Percentiles rank a stretch among this genome's conserved stretches.
phyloP scores from a whole-genome alignment of 2,113 vertebrate species.

The Leucoraja erinaceus region DNA sequence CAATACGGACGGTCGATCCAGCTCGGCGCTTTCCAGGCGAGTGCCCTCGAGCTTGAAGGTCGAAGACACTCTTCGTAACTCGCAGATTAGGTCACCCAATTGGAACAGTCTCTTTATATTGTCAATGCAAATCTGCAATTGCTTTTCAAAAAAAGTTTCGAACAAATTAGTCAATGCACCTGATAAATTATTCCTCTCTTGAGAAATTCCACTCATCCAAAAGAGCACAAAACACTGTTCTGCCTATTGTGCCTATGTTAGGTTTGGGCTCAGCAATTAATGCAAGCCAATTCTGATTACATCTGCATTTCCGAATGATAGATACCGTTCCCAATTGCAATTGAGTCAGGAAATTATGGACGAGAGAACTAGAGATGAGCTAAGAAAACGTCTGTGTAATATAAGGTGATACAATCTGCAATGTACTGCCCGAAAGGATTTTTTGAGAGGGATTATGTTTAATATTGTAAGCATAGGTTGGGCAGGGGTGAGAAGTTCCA shows the following conservation, averaged over 20 bases:
- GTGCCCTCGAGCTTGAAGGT: too few relatives aligned
- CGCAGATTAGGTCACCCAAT: too few relatives aligned
- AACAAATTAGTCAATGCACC: neutral
- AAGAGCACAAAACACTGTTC: too few relatives aligned
- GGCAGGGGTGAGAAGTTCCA: too few relatives aligned
- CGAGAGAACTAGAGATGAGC: neutral
- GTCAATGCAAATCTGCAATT: neutral
- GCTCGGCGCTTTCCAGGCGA: too few relatives aligned
- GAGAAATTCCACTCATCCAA: neutral
- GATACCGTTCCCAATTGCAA: neutral
- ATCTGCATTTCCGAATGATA: neutral
- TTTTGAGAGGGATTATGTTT: too few relatives aligned
- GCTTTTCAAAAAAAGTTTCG: neutral
- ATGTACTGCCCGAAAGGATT: too few relatives aligned
- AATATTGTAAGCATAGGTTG: too few relatives aligned
- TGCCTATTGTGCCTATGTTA: too few relatives aligned
- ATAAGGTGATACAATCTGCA: neutral
- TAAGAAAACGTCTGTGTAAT: neutral
- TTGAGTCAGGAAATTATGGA: neutral
- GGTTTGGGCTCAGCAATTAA: neutral
- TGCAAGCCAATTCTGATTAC: neutral
- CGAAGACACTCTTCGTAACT: too few relatives aligned
- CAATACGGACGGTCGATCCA: too few relatives aligned
- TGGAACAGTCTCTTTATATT: too few relatives aligned
- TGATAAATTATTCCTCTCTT: neutral